Percentiles rank a stretch among this genome's conserved stretches.
Evolutionary conservation across 2,797 vertebrate species (phyloP).

Genomic region (Leucoraja ocellata): DNA sequence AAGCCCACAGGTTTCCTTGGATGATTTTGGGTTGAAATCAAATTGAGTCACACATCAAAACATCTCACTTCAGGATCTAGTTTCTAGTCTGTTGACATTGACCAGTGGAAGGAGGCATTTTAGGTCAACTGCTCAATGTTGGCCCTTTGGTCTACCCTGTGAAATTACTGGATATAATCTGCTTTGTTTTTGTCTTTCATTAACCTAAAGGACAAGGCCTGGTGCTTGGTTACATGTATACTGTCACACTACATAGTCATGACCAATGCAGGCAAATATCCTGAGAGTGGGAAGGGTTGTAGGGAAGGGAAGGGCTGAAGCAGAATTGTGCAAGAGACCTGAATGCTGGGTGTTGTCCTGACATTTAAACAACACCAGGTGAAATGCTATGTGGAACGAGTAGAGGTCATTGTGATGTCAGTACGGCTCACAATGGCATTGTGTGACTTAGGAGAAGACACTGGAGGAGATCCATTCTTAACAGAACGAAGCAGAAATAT

Average conservation of each 20-base stretch:
- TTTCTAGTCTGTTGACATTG: no score
- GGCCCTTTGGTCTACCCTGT: neutral
- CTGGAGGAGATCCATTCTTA: neutral
- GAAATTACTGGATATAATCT: neutral
- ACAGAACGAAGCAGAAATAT: neutral
- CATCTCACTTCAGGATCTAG: no score
- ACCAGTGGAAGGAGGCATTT: no score
- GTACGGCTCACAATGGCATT: neutral
- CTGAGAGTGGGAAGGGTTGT: neutral
- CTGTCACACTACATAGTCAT: neutral
- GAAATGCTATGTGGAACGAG: neutral
- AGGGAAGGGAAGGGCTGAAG: neutral
- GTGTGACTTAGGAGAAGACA: constrained; percentile 9
- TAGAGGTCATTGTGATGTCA: constrained; percentile 29
- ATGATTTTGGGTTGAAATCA: no score
- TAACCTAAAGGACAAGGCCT: neutral
- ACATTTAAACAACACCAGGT: neutral
- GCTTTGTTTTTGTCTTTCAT: neutral
- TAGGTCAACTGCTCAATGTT: no score
- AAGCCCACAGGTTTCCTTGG: no score
- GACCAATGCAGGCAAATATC: neutral
- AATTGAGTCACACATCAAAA: no score
- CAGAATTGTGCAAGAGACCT: neutral
- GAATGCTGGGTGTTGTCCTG: no score
- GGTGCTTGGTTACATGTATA: neutral